These are phyloP conservation scores for Zonitis immaculata DNA, from an alignment of 2,888 invertebrate genomes.

Conservation along the genomic window DNA sequence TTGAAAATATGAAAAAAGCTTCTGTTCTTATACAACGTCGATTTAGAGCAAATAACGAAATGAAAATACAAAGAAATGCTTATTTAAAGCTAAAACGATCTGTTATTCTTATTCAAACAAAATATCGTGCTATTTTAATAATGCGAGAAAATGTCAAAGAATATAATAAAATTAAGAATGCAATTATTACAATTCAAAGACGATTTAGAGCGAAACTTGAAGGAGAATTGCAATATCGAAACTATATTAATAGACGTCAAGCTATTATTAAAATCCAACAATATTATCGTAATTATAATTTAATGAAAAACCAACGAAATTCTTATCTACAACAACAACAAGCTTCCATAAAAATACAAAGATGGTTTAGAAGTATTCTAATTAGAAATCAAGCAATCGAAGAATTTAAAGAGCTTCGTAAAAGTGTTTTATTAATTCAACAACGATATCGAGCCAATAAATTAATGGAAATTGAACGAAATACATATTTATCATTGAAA, in stretches of 20 bases:
- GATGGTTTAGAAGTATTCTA: slow-evolving; percentile 45
- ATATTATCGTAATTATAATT: neutral
- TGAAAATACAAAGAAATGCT: slow-evolving; percentile 21
- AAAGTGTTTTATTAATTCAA: slow-evolving; percentile 50
- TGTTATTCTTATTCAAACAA: slow-evolving; percentile 1
- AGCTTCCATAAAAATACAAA: slow-evolving; percentile 51
- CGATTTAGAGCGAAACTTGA: neutral
- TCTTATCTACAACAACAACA: slow-evolving; percentile 13
- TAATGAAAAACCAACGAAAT: slow-evolving; percentile 18
- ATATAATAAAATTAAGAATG: neutral
- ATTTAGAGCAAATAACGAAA: slow-evolving; percentile 29
- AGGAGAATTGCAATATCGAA: neutral
- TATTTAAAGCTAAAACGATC: slow-evolving; percentile 15
- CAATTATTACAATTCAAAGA: slow-evolving; percentile 1
- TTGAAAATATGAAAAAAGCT: slow-evolving; percentile 22
- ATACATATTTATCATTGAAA: slow-evolving; percentile 13
- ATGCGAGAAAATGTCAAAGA: neutral
- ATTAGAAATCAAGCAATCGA: slow-evolving; percentile 38
- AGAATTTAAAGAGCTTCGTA: slow-evolving; percentile 29
- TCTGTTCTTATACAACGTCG: slow-evolving; percentile 24
- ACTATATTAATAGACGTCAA: neutral
- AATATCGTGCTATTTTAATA: neutral
- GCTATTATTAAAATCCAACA: neutral
- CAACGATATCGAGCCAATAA: slow-evolving; percentile 38
- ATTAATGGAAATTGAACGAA: slow-evolving; percentile 35